A percentile compares a stretch with the other conserved stretches of the same genome.
These are phyloP conservation scores for Beaufortia kweichowensis DNA, from an alignment of 2,113 vertebrate genomes.

Conservation along the genomic window DNA sequence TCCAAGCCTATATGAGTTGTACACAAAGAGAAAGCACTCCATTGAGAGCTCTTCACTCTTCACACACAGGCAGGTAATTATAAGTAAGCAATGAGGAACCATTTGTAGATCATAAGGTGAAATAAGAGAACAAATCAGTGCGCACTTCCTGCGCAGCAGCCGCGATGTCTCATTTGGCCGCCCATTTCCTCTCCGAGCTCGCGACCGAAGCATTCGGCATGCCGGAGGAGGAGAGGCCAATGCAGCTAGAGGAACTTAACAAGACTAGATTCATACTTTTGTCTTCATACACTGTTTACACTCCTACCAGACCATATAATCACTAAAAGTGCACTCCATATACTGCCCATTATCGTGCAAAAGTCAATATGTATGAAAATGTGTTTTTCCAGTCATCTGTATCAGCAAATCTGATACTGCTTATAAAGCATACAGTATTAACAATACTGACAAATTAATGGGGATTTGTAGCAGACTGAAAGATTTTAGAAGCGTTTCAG, in stretches of 20 bases:
- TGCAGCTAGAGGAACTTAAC: background rate
- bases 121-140: constrained; percentile 20
- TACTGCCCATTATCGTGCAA: constrained; percentile 10
- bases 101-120: constrained; percentile 40
- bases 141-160: constrained; percentile 17
- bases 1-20: background rate
- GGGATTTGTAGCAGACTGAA: background rate
- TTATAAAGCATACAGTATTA: background rate
- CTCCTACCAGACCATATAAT: constrained; percentile 5
- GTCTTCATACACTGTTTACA: constrained; percentile 24
- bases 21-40: background rate
- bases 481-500: too few relatives aligned
- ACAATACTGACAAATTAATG: background rate
- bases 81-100: constrained; percentile 22
- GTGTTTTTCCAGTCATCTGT: background rate
- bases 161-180: constrained; percentile 38
- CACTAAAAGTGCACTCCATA: background rate
- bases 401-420: background rate
- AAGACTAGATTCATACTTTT: constrained; percentile 22
- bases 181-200: constrained; percentile 16
- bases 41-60: constrained; percentile 28
- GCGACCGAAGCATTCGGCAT: background rate
- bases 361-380: constrained; percentile 22
- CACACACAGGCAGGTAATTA: constrained; percentile 35
- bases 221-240: background rate